Base-by-base conservation (phyloP, 2,113 vertebrate genomes). In the Alethe diademata region DNA sequence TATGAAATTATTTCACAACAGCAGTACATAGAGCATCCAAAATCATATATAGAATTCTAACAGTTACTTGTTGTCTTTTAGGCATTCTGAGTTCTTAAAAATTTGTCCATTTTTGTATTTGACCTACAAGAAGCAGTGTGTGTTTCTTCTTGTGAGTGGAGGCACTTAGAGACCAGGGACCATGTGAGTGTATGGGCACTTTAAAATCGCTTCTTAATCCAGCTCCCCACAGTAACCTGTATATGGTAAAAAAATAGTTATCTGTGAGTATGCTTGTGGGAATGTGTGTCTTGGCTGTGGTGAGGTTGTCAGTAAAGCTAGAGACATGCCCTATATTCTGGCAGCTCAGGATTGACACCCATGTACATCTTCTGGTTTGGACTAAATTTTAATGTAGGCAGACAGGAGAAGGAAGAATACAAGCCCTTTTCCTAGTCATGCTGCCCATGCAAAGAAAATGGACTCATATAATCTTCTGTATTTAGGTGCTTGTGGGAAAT, bases 301-400 rank as follows among this genome's bases (percentile, higher is more conserved):
- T 47, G 72, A 83, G 43, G 67, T 62, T 96, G 91, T 75, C 90
- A 96, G 86, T 90, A 83, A 93, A 94, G 76, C 64, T 90, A 58
- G 54, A 95, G 67, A 90, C 36, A 28, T 86, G 86, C 14, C 76
- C 79, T 93, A 54, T 78, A 93, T 93, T 91, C 69, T 92, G 73
- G 53, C 38, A 90, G 75, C 74, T 90, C 83, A 58, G 60, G 67
- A 80, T 71, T 5, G 0, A 82, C 69, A 80, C 35, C 42, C 26
- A 60, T 86, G 38, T 51, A 24, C 78, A 23, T 86, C 64, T 86
- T 79, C 56, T 95, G 7, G 26, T 90, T 94, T 40, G 26, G 18
- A 58, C 51, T 73, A 26, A 19, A 3, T 54, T 48, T 88, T 45
- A 40, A 14, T 57, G 35, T 22, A 22, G 42, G 36, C 42, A 81